Conservation (phyloP, 30 jellyfish, hydroid and myxozoan genomes). For the Turritopsis dohrnii region DNA sequence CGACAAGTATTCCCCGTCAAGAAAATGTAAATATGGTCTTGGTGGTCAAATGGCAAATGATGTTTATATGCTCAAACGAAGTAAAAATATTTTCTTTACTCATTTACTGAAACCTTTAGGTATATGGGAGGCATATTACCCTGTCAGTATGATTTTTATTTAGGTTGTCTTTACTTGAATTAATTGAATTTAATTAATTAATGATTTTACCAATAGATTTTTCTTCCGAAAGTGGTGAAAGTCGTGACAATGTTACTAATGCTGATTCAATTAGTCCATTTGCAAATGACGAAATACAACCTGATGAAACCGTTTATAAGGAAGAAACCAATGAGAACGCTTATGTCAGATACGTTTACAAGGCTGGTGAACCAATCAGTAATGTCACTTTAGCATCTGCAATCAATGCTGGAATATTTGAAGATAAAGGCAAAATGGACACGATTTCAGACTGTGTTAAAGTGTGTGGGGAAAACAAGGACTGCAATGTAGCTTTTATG, state of each 20-base stretch:
- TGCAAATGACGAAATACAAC: slow-evolving; percentile 29
- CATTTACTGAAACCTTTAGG: not conserved
- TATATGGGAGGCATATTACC: too few species aligned
- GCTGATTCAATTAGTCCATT: not conserved
- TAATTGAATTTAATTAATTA: not conserved
- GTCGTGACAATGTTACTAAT: not conserved
- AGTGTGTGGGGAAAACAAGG: slow-evolving; percentile 66
- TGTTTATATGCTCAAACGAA: slow-evolving; percentile 56
- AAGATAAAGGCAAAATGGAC: slow-evolving; percentile 73
- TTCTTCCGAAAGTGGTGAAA: slow-evolving; percentile 3
- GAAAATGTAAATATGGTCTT: slow-evolving; percentile 92
- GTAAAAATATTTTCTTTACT: not conserved
- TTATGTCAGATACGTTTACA: slow-evolving; percentile 46
- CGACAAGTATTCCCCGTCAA: slow-evolving; percentile 72
- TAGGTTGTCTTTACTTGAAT: not conserved
- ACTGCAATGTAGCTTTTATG: slow-evolving; percentile 86
- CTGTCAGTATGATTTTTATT: too few species aligned
- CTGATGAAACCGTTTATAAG: slow-evolving; percentile 83
- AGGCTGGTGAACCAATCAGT: slow-evolving; percentile 36
- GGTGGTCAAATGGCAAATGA: slow-evolving; percentile 99
- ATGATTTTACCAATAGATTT: not conserved
- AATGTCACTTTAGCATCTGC: slow-evolving; percentile 79
- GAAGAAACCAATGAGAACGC: slow-evolving; percentile 70
- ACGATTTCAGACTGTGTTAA: slow-evolving; percentile 74
- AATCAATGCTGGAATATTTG: slow-evolving; percentile 81